phyloP scores from a whole-genome alignment of 2,797 vertebrate genomes.

The Prunella strophiata region DNA sequence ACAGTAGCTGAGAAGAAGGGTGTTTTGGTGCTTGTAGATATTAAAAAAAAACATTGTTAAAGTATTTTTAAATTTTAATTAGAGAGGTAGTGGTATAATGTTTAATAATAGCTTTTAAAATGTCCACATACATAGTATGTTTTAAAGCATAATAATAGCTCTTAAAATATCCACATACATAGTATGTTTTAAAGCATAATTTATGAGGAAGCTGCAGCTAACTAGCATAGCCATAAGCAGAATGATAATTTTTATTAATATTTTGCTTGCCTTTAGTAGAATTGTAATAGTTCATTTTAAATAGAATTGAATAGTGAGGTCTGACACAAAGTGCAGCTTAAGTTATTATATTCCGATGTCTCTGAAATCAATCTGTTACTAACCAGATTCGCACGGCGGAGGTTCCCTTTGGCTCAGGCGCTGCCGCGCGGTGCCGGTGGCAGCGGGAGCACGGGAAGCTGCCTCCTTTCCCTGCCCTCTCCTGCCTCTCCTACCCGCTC shows the following conservation, averaged over 20 bases:
- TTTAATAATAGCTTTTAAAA: neutral
- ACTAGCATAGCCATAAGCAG: neutral
- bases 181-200: neutral
- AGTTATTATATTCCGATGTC: neutral
- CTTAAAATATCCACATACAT: neutral
- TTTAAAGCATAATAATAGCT: neutral
- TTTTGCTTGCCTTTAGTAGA: neutral
- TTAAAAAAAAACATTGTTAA: neutral
- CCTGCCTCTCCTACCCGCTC: too few relatives aligned
- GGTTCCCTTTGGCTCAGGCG: neutral
- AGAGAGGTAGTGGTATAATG: neutral
- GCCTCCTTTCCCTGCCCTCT: too few relatives aligned
- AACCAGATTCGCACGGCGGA: neutral
- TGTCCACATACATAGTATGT: neutral
- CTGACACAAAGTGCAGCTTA: neutral
- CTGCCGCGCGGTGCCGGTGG: neutral
- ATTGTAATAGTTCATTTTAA: neutral
- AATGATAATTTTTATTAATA: neutral
- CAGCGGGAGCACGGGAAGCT: neutral
- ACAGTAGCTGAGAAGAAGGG: neutral
- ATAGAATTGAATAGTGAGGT: neutral
- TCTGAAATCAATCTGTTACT: neutral
- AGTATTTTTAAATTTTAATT: neutral
- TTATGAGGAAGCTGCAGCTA: neutral
- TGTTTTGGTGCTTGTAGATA: neutral